Evolutionary conservation across 2,797 vertebrate genomes (phyloP).

Genomic region (Meda fulgida): DNA sequence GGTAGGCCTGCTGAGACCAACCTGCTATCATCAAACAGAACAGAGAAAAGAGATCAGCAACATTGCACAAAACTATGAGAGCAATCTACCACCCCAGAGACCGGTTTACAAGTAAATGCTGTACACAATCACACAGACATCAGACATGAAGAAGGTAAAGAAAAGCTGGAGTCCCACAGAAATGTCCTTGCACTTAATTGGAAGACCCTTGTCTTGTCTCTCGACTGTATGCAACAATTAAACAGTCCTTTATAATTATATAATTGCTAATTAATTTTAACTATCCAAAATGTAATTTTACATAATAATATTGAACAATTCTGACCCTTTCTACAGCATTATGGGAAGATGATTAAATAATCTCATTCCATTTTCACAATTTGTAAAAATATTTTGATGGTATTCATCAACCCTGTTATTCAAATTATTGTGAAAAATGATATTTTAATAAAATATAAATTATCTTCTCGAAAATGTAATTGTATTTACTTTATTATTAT

Average conservation of each 20-base stretch:
- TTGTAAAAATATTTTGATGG: background rate
- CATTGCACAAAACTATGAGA: background rate
- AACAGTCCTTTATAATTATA: background rate
- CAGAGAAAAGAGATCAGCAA: background rate
- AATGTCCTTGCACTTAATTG: background rate
- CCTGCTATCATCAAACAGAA: background rate
- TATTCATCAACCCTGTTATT: background rate
- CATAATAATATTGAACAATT: background rate
- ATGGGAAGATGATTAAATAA: background rate
- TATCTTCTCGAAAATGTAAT: background rate
- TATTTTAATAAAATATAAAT: background rate
- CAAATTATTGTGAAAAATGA: background rate
- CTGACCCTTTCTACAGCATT: background rate
- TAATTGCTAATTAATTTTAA: background rate
- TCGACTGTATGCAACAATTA: background rate
- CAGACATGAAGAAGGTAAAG: background rate
- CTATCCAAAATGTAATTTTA: background rate
- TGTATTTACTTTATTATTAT: too few relatives aligned
- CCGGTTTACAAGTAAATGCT: background rate
- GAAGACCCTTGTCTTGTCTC: background rate
- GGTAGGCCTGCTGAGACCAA: slow-evolving; percentile 7
- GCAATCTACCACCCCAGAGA: slow-evolving; percentile 11
- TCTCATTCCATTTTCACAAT: background rate
- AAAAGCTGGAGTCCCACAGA: background rate
- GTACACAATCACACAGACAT: background rate